Evolutionary conservation across 2,113 vertebrate genomes (phyloP).

Genomic region (Cochlearius cochlearius): DNA sequence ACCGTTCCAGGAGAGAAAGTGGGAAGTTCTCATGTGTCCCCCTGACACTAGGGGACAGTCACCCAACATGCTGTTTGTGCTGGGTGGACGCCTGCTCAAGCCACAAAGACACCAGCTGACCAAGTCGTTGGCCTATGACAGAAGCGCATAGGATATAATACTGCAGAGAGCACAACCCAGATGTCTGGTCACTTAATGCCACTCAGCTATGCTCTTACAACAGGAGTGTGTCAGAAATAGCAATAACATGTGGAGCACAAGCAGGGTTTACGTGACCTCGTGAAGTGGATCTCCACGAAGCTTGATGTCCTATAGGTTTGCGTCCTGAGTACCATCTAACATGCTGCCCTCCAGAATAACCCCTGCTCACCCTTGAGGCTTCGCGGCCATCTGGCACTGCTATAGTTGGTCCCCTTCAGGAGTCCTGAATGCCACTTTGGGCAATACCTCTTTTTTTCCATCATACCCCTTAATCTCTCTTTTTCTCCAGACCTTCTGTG

Average conservation of each 20-base stretch:
- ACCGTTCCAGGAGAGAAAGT: not conserved
- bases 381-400: not conserved
- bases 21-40: rapidly evolving
- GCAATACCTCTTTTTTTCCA: not conserved
- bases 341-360: not conserved
- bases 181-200: not conserved
- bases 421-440: not conserved
- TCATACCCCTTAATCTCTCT: not conserved
- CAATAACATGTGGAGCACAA: not conserved
- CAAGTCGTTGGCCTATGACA: not conserved
- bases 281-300: not conserved
- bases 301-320: not conserved
- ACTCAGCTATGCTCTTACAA: not conserved
- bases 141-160: not conserved
- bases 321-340: not conserved
- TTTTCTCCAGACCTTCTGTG: not conserved
- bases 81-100: not conserved
- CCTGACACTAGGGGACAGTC: not conserved
- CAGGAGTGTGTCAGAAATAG: not conserved
- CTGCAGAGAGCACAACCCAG: not conserved
- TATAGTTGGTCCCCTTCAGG: not conserved
- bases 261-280: not conserved
- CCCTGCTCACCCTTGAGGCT: not conserved
- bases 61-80: not conserved
- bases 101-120: not conserved